Percentiles rank a stretch among this genome's conserved stretches.
These are phyloP conservation scores for Kudoa iwatai DNA, from an alignment of 30 jellyfish, hydroid and myxozoan genomes.

Conservation along the genomic window DNA sequence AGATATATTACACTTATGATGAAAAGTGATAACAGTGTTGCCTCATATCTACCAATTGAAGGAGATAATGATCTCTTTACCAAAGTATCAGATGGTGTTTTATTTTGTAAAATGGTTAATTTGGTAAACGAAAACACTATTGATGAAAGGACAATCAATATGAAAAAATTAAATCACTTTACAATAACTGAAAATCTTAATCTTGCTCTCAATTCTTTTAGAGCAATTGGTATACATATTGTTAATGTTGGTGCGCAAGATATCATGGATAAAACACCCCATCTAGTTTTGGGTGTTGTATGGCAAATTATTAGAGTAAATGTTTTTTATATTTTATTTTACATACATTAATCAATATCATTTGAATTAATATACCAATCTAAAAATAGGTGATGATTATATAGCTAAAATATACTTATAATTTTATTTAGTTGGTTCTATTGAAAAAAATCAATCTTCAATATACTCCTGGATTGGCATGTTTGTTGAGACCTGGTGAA, in stretches of 20 bases:
- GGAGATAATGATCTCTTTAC: conserved; percentile 38
- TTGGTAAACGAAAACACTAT: conserved; percentile 27
- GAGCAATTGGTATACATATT: conserved; percentile 82
- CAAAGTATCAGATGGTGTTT: conserved; percentile 45
- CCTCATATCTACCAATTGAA: conserved; percentile 22
- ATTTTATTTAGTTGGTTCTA: conserved; percentile 32
- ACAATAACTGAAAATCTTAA: conserved; percentile 43
- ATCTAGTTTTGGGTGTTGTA: conserved; percentile 52
- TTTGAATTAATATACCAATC: too few relatives aligned
- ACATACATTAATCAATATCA: too few relatives aligned
- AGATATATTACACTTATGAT: conserved; percentile 67
- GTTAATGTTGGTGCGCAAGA: conserved; percentile 89
- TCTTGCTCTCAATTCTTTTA: conserved; percentile 56
- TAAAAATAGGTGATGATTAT: too few relatives aligned
- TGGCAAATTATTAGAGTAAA: conserved; percentile 95
- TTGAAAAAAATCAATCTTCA: conserved; percentile 40
- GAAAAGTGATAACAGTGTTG: conserved; percentile 22
- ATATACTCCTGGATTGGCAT: conserved; percentile 56
- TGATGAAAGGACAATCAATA: conserved; percentile 84
- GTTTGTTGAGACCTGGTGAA: conserved; percentile 61
- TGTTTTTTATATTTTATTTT: too few relatives aligned
- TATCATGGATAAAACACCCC: conserved; percentile 25
- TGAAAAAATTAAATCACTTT: conserved; percentile 36
- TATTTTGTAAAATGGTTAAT: conserved; percentile 81
- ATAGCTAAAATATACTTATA: too few relatives aligned